Base-by-base conservation (phyloP, 2,797 vertebrate genomes). In the Argya squamiceps region DNA sequence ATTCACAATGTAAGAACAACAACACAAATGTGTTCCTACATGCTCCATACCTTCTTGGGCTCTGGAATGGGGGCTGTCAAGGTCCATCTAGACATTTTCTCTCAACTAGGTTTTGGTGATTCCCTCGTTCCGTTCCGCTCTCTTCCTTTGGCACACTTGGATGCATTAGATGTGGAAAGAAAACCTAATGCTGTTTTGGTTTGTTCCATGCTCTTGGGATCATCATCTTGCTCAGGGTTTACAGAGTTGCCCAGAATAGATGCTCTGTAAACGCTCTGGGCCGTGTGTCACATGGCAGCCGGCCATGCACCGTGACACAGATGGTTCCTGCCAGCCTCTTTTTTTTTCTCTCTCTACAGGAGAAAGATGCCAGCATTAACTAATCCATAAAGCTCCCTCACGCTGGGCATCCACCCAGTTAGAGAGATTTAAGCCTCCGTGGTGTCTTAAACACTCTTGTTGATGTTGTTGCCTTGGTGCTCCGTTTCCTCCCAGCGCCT, bases 331-430 rank as follows among this genome's bases (percentile, higher is more conserved):
- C 88, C 74, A 89, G 74, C 47, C 77, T 59, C 65, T 70, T 70
- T 89, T 91, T 32, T 56, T 53, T 37, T 37, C 11, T 26, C 24
- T 26, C 12, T 23, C 87, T 80, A 1, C 26, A 49, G 75, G 59
- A 93, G 86, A 77, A 78, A 68, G 84, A 80, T 92, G 96, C 81
- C 81, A 91, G 60, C 19, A 0, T 94, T 88, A 91, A 62, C 81
- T 92, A 95, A 97, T 89, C 87, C 79, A 65, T 80, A 93, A 96
- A 94, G 68, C 89, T 94, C 78, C 71, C 43, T 82, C 60, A n/a
- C 2, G 4, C 84, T 2, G 10, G 93, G 91, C 91, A 86, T 53
- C 76, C 88, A 74, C 89, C 84, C 92, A 96, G 82, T 69, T 58
- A 59, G 7, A 89, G 77, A 0, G 0, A 44, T 76, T 93, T 73